These are phyloP conservation scores for Phodopus roborovskii DNA, from an alignment of 2,113 vertebrate species.

Conservation along the genomic window DNA sequence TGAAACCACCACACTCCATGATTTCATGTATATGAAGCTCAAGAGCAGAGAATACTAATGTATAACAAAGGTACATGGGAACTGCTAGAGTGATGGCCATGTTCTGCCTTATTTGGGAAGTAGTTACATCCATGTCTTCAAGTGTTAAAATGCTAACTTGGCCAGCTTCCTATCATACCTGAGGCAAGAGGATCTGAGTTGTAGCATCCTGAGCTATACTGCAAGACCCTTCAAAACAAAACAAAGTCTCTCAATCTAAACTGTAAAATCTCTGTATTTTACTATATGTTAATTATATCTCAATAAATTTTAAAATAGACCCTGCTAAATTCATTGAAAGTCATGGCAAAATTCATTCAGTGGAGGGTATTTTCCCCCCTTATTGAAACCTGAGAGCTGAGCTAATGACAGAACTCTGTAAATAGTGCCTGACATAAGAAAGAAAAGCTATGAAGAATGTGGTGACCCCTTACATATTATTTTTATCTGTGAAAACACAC, in stretches of 20 bases:
- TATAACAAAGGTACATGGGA: neutral
- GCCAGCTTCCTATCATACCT: neutral
- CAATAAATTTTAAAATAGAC: neutral
- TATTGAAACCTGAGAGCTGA: neutral
- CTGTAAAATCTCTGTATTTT: neutral
- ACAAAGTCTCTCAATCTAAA: neutral
- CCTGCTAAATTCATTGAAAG: neutral
- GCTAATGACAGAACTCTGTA: slow-evolving; percentile 4
- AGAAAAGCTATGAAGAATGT: neutral
- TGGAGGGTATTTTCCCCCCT: neutral
- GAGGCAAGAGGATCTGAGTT: neutral
- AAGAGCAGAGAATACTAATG: neutral
- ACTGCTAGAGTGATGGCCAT: neutral
- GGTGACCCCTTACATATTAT: neutral
- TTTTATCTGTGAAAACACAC: slow-evolving; percentile 53
- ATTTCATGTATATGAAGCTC: neutral
- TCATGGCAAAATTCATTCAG: neutral
- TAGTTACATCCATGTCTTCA: neutral
- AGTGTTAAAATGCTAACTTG: neutral
- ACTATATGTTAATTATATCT: slow-evolving; percentile 12
- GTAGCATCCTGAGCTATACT: neutral
- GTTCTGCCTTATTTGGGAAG: neutral
- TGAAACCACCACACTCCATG: neutral
- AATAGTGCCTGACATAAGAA: neutral
- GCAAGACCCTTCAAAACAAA: neutral